Evolutionary conservation across 2,888 invertebrate genomes (phyloP).

Genomic region (Dichetophora obliterata): DNA sequence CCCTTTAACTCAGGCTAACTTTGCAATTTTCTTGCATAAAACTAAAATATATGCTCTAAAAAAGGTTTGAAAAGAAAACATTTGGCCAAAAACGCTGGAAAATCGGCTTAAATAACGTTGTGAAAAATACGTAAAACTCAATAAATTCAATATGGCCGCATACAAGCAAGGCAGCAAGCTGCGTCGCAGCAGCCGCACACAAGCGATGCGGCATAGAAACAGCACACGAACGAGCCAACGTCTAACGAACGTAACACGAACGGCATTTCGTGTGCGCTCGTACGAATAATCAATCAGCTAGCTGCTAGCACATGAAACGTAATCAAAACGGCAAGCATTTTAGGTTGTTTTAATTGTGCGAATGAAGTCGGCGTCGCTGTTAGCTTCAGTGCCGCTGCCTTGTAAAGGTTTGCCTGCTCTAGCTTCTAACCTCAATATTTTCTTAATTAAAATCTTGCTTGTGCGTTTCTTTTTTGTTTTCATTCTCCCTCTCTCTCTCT

Average conservation of each 20-base stretch:
- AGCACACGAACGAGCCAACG: conserved; percentile 27
- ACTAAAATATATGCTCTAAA: conserved; percentile 34
- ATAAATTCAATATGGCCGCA: conserved; percentile 52
- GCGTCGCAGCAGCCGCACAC: conserved; percentile 13
- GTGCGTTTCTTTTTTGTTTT: not conserved
- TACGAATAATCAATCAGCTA: not conserved
- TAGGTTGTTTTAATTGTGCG: not conserved
- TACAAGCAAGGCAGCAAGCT: conserved; percentile 8
- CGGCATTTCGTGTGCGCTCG: conserved; percentile 19
- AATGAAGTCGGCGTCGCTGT: not conserved
- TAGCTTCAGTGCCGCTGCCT: not conserved
- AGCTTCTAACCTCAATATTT: not conserved
- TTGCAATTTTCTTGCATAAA: conserved; percentile 38
- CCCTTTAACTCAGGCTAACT: not conserved
- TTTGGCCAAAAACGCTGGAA: not conserved
- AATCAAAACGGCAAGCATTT: conserved; percentile 1
- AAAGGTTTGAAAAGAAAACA: conserved; percentile 32
- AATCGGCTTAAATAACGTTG: conserved; percentile 45
- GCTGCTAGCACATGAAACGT: conserved; percentile 8
- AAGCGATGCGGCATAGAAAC: conserved; percentile 17
- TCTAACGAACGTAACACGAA: conserved; percentile 23
- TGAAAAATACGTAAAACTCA: conserved; percentile 46
- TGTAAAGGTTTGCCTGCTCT: conserved; percentile 1
- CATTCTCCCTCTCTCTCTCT: not conserved
- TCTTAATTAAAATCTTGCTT: not conserved